These are phyloP conservation scores for Dioctria linearis DNA, from an alignment of 2,888 invertebrate genomes.

Conservation along the genomic window DNA sequence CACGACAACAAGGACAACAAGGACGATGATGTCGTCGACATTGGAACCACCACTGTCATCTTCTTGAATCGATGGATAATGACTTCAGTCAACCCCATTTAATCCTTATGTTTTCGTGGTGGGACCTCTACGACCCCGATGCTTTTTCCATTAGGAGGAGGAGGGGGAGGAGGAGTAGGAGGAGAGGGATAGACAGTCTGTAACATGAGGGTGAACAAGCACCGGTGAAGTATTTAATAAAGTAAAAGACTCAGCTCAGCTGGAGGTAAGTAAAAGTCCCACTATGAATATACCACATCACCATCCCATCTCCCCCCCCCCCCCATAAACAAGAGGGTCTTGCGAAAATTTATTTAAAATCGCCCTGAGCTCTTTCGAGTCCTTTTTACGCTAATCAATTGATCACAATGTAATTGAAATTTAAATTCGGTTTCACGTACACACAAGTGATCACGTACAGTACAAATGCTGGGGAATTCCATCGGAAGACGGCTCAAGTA, in stretches of 20 bases:
- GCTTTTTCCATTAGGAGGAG: neutral
- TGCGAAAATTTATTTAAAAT: conserved; percentile 49
- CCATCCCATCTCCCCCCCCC: no score
- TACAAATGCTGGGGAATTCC: neutral
- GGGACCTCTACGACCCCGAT: neutral
- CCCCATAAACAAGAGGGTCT: neutral
- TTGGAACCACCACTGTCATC: conserved; percentile 32
- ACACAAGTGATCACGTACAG: conserved; percentile 50
- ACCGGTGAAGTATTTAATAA: conserved; percentile 49
- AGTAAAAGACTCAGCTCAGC: conserved; percentile 20
- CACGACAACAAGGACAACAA: no score
- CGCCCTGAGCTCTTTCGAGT: conserved; percentile 49
- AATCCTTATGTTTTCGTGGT: conserved; percentile 13
- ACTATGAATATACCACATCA: neutral
- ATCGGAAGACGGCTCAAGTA: neutral
- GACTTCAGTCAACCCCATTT: conserved; percentile 48
- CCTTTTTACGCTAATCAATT: conserved; percentile 55
- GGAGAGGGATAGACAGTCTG: no score
- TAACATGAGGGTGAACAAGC: conserved; percentile 15
- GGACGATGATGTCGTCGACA: no score
- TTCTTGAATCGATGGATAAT: conserved; percentile 55
- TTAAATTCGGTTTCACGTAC: conserved; percentile 48
- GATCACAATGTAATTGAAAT: conserved; percentile 56
- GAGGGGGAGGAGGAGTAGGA: no score
- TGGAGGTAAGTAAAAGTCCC: neutral